Base-by-base conservation (phyloP, 64 coral and sea anemone species). In the Acropora tenuis region DNA sequence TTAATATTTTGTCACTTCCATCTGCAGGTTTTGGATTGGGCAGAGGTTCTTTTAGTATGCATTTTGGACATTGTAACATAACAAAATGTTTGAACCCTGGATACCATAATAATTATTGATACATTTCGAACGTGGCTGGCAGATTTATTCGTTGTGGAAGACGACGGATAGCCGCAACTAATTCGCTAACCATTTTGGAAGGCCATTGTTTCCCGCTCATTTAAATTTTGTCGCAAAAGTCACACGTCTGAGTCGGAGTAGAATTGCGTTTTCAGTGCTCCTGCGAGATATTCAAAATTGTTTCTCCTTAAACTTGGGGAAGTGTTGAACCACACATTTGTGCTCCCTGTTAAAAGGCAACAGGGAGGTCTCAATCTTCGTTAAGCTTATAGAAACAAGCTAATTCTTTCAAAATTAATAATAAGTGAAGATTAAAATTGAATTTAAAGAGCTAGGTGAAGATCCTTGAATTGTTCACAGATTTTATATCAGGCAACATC, bases 261-360 rank as follows among this genome's bases (percentile, higher is more conserved):
- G 61, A 93, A 93, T 67, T 93, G 78, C 5, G 50, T 48, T 5
- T 60, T 66, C 63, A 93, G 43, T 46, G 78, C 61, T 47, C 40
- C 50, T 17, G 66, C 67, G 5, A 88, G 47, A 20, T 87, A 84
- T 16, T 66, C 42, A 20, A 80, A 88, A 81, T 47, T 93, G 6
- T 41, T 74, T 17, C 78, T 9, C 6, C 1, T 19, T 73, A 76
- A 16, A 61, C 50, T 69, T 20, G 69, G 77, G 17, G 69, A 46
- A 4, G 84, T 87, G 60, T 93, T 80, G 74, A 82, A 88, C 84
- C 91, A 93, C 55, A 74, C 50, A 8, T 77, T 93, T 57, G 91
- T 85, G 42, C 80, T 88, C 10, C 58, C 91, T 2, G 76, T 73
- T 1, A 74, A 15, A 12, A 30, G 57, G 41, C 19, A 91, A 16